Evolutionary conservation across 2,113 vertebrate species (phyloP), one percentile per base, ranked within the genome.

Genomic region (Cheirogaleus medius): DNA sequence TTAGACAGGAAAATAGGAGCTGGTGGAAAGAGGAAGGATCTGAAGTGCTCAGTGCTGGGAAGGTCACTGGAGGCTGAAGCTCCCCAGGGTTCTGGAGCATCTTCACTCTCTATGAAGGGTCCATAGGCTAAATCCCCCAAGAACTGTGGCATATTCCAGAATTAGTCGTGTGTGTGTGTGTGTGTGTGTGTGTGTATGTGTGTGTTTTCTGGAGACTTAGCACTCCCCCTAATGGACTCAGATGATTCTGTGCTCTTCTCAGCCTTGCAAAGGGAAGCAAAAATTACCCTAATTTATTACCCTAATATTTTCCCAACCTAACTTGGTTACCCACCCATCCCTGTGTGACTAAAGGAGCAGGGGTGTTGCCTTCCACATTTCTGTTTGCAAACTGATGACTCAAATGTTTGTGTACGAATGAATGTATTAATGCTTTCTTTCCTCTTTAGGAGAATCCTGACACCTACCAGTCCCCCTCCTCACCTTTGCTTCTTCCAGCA

Each of bases 181-280:
- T 42, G 73, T 76, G 73, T 47, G 44, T 76, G 39, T 47, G 34
- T 71, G 25, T 39, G n/a, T 37, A 34, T 27, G 23, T 42, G 73
- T 76, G 44, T 47, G 44, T 90, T 82, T 81, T 54, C 83, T 66
- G 52, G 87, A 85, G 83, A 77, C 17, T 69, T 78, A 68, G 84
- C 81, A 81, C 76, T 87, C 74, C 87, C 94, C 77, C 85, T 93
- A 90, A 81, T 52, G 66, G 90, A 77, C 52, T 81, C 29, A 32
- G 8, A 49, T 3, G 34, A 91, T 74, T 95, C 49, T 78, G 29
- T 5, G 0, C 17, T 90, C 84, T 77, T n/a, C 44, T 60, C 34
- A 44, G 4, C 58, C 52, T 82, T 89, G 64, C 29, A 49, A 49
- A n/a, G 12, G 49, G 76, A 94, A 76, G 23, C 49, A 32, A 71